Evolutionary conservation across 2,797 vertebrate genomes (phyloP).

Genomic region (Manis pentadactyla): DNA sequence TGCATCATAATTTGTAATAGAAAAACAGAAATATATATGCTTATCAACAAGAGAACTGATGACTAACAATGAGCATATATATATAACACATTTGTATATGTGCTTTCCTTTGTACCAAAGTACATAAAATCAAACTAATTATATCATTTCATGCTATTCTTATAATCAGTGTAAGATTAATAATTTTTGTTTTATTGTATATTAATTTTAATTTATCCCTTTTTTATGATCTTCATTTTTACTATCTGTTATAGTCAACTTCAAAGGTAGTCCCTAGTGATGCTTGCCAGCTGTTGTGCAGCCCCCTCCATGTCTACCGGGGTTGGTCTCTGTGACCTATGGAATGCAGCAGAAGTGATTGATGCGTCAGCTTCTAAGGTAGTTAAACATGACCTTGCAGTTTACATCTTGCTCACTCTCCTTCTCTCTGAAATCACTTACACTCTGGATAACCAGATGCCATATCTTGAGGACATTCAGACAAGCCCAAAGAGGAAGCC

Average conservation of each 20-base stretch:
- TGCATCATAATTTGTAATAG: background rate
- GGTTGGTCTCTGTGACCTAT: too few species aligned
- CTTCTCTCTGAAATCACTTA: background rate
- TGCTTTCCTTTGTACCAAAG: background rate
- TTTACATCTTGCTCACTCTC: background rate
- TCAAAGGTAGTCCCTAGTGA: background rate
- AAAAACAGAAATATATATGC: background rate
- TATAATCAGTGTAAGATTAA: background rate
- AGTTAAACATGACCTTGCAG: background rate
- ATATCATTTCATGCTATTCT: background rate
- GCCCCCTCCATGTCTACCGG: fast-evolving
- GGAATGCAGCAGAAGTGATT: background rate
- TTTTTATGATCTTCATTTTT: background rate
- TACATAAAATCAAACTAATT: background rate
- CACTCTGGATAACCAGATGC: background rate
- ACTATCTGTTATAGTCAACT: background rate
- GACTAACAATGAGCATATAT: background rate
- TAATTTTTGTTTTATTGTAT: background rate
- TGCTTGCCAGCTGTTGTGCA: background rate
- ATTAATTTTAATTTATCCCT: background rate
- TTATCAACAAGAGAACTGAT: background rate
- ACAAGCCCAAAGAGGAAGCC: background rate
- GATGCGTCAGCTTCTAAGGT: background rate
- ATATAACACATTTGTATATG: background rate
- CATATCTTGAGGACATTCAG: background rate